Evolutionary conservation across 2,113 vertebrate species (phyloP), one percentile per base, ranked within the genome.

Genomic region (Pteronura brasiliensis): DNA sequence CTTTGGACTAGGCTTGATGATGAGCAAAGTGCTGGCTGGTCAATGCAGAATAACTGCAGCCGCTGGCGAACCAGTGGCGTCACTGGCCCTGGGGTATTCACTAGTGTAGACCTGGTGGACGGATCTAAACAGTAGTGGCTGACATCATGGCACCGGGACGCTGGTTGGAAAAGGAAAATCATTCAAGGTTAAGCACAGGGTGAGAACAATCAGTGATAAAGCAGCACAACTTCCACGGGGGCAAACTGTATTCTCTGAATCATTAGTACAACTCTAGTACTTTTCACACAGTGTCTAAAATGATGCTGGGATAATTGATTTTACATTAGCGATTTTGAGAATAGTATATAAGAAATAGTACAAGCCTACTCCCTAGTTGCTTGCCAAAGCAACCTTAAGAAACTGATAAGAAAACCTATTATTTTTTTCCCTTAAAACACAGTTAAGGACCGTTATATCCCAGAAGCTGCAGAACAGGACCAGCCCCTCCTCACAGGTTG

Each of bases 341-440:
- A 94, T 52, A 34, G 20, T 9, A 63, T n/a, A 47, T 59, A 86
- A 97, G 72, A 96, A 96, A 83, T 96, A 93, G 55, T 82, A 34
- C 29, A 94, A 72, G 57, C 18, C 34, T 59, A n/a, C 31, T 95
- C 76, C 90, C 55, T 85, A 59, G 65, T 82, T 96, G 39, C 90
- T 93, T 96, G 71, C 49, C 57, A 96, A 47, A 96, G 77, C 36
- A 91, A 96, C 31, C 83, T 93, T 80, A 72, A 79, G 74, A 93
- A 84, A 93, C 2, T 69, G 21, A 29, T 67, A 83, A 36, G 52
- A 69, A 92, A 94, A 77, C 1, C 21, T 17, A 11, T n/a, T 23
- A 5, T 61, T 76, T 49, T 59, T 57, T 72, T 63, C 55, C 72
- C 71, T 69, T 69, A 71, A 63, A 91, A 20, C 44, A 49, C 14